These are phyloP conservation scores for Streptopelia turtur DNA, from an alignment of 2,797 vertebrate species.

Conservation along the genomic window DNA sequence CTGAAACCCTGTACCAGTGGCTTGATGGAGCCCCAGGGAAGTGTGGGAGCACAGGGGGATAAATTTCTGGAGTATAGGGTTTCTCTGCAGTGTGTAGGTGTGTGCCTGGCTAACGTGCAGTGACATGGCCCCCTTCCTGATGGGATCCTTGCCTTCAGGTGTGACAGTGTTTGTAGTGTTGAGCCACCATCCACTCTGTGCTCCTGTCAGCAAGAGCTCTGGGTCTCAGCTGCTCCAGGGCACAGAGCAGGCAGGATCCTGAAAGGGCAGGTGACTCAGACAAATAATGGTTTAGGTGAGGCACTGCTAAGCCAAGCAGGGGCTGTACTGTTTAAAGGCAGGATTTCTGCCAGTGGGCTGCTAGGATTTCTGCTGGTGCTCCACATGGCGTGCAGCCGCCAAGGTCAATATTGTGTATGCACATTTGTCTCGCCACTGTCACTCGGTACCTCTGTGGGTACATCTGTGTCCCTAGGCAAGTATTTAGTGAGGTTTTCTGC, in stretches of 20 bases:
- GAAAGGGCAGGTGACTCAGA: background rate
- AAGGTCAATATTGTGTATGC: background rate
- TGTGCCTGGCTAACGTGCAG: background rate
- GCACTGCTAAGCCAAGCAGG: background rate
- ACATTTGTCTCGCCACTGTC: background rate
- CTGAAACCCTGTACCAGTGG: background rate
- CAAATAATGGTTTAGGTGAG: background rate
- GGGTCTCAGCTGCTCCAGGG: background rate
- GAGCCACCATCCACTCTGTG: fast-evolving
- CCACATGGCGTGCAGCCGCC: background rate
- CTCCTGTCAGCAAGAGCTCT: background rate
- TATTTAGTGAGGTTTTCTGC: constrained; percentile 4
- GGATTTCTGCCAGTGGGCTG: background rate
- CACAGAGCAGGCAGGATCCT: fast-evolving
- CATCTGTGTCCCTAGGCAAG: constrained; percentile 44
- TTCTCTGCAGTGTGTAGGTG: background rate
- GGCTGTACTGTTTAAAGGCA: background rate
- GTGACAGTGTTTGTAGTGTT: fast-evolving
- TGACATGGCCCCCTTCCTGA: background rate
- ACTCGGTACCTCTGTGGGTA: constrained; percentile 10
- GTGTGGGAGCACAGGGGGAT: background rate
- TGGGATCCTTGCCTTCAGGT: background rate
- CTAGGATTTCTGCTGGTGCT: background rate
- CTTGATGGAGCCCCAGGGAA: background rate
- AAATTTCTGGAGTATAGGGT: background rate